Evolutionary conservation across 2,113 vertebrate genomes (phyloP), one percentile per base, ranked within the genome.

Genomic region (Xiphias gladius): DNA sequence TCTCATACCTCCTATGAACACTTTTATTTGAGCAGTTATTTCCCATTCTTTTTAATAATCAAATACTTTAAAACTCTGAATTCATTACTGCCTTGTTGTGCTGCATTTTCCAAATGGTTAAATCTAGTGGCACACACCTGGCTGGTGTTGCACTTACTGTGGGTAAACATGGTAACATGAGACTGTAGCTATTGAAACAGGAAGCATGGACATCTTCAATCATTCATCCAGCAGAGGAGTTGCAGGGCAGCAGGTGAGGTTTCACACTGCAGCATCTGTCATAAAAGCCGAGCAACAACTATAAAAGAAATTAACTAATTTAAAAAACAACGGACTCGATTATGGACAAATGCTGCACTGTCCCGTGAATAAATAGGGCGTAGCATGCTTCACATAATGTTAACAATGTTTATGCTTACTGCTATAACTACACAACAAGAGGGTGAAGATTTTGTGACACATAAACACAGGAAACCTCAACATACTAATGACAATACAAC

Each of bases 131-230:
- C 32, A 64, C 22, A 67, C 66, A 75, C 52, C 50, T 69, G 61
- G 32, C 43, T 79, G 70, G 19, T 61, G 71, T 55, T 71, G 64
- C 64, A n/a, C 76, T 55, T 24, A 16, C 13, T 72, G 66, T 62
- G 54, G 39, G 46, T 77, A 80, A 89, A 86, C 63, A 73, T 24
- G 46, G 90, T 84, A 89, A 93, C 69, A 79, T 54, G 75, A 91
- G 75, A 73, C 59, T 13, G 50, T 20, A 43, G n/a, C 66, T 57
- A 19, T n/a, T 79, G 74, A 84, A 62, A 43, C 11, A 11, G 39
- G 65, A 30, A 66, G 48, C 24, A 5, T 0, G 71, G 67, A 70
- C 64, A 12, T 73, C 63, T 68, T 91, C 32, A 87, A 91, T 94
- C 88, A 93, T 92, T 91, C 80, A 91, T 86, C 71, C 37, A 46